Evolutionary conservation across 2,797 vertebrate genomes (phyloP).

Genomic region (Dermochelys coriacea): DNA sequence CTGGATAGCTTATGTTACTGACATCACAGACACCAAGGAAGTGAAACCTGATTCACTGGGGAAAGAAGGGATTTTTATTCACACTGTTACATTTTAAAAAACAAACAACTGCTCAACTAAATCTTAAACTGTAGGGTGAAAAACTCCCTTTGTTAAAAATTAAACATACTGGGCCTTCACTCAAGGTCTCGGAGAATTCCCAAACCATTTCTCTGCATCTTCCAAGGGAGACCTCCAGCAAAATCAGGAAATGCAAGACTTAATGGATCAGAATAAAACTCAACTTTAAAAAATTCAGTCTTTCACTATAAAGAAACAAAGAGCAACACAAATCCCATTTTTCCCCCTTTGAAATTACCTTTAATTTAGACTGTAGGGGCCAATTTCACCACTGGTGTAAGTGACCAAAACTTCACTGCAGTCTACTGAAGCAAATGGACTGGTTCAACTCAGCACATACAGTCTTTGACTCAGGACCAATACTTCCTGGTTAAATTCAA

Average conservation of each 20-base stretch:
- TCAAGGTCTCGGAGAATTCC: not conserved
- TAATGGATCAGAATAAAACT: not conserved
- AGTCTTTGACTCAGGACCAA: not conserved
- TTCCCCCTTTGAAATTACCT: not conserved
- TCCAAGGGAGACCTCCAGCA: not conserved
- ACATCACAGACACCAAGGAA: not conserved
- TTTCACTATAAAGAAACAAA: not conserved
- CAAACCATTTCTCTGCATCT: not conserved
- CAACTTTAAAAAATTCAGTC: not conserved
- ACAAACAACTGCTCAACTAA: not conserved
- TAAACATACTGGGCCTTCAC: not conserved
- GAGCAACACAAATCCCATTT: not conserved
- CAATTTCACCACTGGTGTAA: not conserved
- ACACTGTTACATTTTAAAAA: not conserved
- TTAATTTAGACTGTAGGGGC: not conserved
- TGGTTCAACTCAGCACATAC: not conserved
- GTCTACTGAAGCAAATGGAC: not conserved
- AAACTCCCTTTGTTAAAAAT: not conserved
- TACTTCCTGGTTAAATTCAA: not conserved
- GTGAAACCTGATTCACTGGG: not conserved
- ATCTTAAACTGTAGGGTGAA: not conserved
- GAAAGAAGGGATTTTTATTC: not conserved
- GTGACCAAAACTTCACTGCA: not conserved
- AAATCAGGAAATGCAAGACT: not conserved
- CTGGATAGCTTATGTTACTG: not conserved